Evolutionary conservation across 2,888 invertebrate species (phyloP), one percentile per base, ranked within the genome.

Genomic region (Phalera bucephala): DNA sequence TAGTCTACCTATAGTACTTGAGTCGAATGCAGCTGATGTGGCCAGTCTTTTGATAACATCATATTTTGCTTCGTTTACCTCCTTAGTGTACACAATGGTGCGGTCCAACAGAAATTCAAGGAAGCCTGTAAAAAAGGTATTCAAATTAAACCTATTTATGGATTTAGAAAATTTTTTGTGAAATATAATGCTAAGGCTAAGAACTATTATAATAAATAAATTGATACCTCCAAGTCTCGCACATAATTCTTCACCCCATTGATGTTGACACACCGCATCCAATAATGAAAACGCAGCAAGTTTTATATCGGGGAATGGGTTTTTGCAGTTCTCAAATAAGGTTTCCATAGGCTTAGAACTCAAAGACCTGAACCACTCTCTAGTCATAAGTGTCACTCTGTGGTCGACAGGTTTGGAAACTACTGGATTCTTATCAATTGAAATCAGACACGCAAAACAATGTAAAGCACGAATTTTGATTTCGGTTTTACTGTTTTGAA

Each of bases 301-400:
- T 65, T 94, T 93, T 9, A 97, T 90, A 54, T 97, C 97, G 0
- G 92, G 84, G 67, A 97, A 97, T 4, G 97, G 97, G 78, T 94
- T 95, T 45, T 93, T 93, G 41, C 93, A 92, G 25, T 93, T 80
- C 1, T 86, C 70, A 64, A 92, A 86, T 22, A 96, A 80, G 23
- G 92, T 75, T 38, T 93, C 92, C 71, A 94, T 91, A 0, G 80
- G 76, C 3, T 66, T 58, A 33, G 68, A 72, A 37, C 75, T 79
- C 21, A 90, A 50, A 38, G 76, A 72, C 45, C 90, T 76, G 40
- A 90, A 90, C 90, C 90, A 90, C 55, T 90, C 90, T 31, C 90
- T 71, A 0, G 89, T 87, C 89, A 90, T 89, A 23, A 90, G 52
- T 3, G 85, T 84, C 5, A 90, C 81, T 61, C 89, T 72, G 35